Percentiles rank a stretch among this genome's conserved stretches.
phyloP scores from a whole-genome alignment of 2,113 vertebrate genomes.

The Cebus imitator region DNA sequence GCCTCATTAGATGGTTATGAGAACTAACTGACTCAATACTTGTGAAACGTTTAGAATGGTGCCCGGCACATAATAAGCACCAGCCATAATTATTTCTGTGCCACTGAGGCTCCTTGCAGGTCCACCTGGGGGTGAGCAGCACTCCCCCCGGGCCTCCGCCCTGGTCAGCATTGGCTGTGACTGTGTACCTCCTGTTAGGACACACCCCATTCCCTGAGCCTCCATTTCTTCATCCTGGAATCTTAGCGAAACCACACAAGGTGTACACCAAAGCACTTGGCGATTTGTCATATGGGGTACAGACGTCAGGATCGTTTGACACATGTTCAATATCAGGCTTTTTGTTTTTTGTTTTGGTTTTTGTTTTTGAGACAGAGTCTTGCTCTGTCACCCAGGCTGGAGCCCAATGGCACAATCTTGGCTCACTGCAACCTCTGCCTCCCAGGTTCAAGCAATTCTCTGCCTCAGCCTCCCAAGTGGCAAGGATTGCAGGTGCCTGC shows the following conservation, averaged over 20 bases:
- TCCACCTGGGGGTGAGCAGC: background rate
- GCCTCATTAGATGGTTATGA: background rate
- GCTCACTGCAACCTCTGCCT: too few species aligned
- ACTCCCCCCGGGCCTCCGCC: rapidly evolving
- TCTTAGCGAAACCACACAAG: background rate
- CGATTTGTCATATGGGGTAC: background rate
- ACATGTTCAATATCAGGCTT: rapidly evolving
- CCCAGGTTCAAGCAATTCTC: too few species aligned
- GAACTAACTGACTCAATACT: background rate
- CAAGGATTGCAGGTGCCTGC: too few species aligned
- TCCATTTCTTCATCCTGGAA: background rate
- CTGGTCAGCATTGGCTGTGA: background rate
- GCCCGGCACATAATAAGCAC: background rate
- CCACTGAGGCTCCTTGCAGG: rapidly evolving
- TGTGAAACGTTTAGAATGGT: background rate
- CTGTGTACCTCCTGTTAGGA: too few species aligned
- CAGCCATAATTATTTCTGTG: background rate
- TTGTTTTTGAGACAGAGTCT: too few species aligned
- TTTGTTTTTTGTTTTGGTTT: too few species aligned
- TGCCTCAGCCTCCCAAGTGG: too few species aligned
- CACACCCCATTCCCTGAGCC: background rate
- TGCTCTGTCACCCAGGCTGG: too few species aligned
- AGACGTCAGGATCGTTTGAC: background rate
- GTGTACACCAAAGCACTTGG: background rate
- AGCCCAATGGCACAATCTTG: too few species aligned